Conservation (phyloP, 1,140 invertebrate species). For the Magallana gigas region DNA sequence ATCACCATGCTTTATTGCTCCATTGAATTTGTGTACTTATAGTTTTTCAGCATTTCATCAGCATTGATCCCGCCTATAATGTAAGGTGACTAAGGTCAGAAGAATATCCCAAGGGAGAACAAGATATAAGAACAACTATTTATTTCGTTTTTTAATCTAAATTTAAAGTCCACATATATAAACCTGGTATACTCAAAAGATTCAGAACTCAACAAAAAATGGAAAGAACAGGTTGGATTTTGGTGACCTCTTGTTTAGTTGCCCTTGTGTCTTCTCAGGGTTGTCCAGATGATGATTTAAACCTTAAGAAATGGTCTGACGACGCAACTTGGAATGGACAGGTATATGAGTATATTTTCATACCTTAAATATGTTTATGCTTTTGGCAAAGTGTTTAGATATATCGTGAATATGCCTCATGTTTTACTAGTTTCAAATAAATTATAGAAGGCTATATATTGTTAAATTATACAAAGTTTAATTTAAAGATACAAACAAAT, state of each 20-base stretch:
- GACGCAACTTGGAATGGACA: conserved; percentile 23
- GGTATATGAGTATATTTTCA: neutral
- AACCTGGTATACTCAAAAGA: neutral
- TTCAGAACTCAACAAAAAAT: neutral
- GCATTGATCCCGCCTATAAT: neutral
- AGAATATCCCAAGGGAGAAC: neutral
- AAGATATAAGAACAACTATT: neutral
- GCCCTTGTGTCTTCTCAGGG: neutral
- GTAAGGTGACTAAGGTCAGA: neutral
- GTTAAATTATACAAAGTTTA: too few relatives aligned
- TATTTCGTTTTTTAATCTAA: too few relatives aligned
- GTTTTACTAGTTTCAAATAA: neutral
- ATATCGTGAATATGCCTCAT: too few relatives aligned
- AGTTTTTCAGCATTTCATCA: neutral
- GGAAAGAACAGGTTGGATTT: neutral
- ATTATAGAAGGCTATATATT: too few relatives aligned
- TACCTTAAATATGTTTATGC: too few relatives aligned
- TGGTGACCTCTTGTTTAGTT: neutral
- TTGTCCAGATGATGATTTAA: neutral
- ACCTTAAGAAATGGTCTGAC: neutral
- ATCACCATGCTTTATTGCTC: neutral
- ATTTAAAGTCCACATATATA: neutral
- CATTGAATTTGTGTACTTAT: neutral
- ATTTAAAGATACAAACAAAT: too few relatives aligned
- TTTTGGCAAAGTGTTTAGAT: too few relatives aligned